Evolutionary conservation across 2,113 vertebrate species (phyloP), one percentile per base, ranked within the genome.

Genomic region (Sclerurus mexicanus): DNA sequence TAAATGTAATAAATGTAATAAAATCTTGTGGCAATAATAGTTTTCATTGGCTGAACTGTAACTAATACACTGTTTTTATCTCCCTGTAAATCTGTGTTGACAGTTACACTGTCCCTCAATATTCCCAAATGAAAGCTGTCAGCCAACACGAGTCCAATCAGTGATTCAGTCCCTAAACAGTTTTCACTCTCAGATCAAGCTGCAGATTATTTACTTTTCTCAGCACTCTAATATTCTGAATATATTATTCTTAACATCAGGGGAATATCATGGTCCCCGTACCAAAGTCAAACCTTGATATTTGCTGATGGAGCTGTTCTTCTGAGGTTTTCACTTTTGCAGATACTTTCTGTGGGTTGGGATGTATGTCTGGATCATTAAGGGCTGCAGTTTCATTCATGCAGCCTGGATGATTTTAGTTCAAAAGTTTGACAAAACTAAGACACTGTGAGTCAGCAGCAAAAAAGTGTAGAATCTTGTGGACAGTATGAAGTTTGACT

Each of bases 391-490:
- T 52, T 87, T 89, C 19, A 14, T 20, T 91, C 30, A 35, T 46
- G 14, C 4, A 67, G 5, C 11, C 30, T 79, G 27, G 8, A 59
- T 17, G 3, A 62, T 40, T n/a, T 64, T 72, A 12, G 2, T 71
- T 71, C 40, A 55, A 64, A 81, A 91, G 46, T 2, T 17, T 9
- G 63, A 59, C 59, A 87, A 44, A 9, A 12, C 4, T 1, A 2
- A 59, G 18, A 18, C 10, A 1, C 0, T 37, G 7, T 5, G 1
- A 66, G 7, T 37, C n/a, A 86, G 14, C 42, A 83, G 35, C 59
- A 85, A 50, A 88, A 30, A 14, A 39, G 9, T 5, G 4, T 39
- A 39, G 27, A 78, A 10, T 16, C 40, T 31, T 33, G 10, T 16
- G 27, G 24, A 9, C 42, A 80, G 20, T 55, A 10, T 52, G 37